Base-by-base conservation (phyloP, 2,888 invertebrate species). In the Coelopa pilipes region DNA sequence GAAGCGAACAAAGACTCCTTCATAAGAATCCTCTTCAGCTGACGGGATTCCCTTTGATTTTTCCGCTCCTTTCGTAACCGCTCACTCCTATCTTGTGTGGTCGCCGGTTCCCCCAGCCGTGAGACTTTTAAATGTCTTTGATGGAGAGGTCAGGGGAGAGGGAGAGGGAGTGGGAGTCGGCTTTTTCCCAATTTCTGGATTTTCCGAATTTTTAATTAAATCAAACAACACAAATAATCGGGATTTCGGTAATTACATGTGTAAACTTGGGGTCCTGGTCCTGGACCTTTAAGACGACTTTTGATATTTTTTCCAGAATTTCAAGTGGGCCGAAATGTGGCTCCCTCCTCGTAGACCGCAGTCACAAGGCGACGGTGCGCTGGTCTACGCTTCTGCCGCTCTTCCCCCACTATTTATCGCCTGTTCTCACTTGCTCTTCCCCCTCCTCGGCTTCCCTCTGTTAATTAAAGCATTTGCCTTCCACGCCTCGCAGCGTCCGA, bases 21-120 rank as follows among this genome's bases (percentile, higher is more conserved):
- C 34, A 65, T 65, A 1, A 71, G 62, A 65, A 71, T 53, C 17
- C 21, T 71, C 19, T 15, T 45, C 55, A 21, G 71, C 19, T 63
- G 63, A 71, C 71, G 53, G 45, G 55, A 63, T 50, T 60, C 50
- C 24, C 65, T 71, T 65, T 65, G 63, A 71, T 65, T 71, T 53
- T 71, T 53, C 9, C 24, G 19, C 45, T 24, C 2, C 34, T 34
- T 34, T 34, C 24, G 49, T 19, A 66, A 4, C 7, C 34, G 34
- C 34, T 7, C 4, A 34, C 34, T 34, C 7, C 7, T 34, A 34
- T 34, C 34, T 34, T 34, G 34, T 34, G 34, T 34, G 53, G 21
- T 49, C 10, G 49, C 49, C 10, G 53, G 53, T n/a, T 53, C 15
- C 53, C 24, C 24, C 15, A 21, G 34, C 49, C 67, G 67, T 24